Conservation (phyloP, 1,140 invertebrate species). For the Eriosoma lanigerum region DNA sequence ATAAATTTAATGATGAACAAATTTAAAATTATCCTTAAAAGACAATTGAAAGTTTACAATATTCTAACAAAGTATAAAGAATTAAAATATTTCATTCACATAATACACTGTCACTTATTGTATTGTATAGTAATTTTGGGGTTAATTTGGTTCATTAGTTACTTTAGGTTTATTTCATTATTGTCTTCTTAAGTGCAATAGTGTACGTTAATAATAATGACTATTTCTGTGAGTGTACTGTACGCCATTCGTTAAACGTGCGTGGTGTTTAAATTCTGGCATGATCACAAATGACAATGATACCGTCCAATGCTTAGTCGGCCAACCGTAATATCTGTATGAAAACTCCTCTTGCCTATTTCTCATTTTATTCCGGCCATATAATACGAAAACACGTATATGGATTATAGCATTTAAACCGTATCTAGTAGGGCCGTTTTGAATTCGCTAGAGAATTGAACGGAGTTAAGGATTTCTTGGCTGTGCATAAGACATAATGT, state of each 20-base stretch:
- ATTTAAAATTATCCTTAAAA: too few relatives aligned
- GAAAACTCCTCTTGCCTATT: constrained; percentile 20
- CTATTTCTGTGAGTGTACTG: background rate
- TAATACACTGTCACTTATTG: too few relatives aligned
- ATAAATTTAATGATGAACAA: too few relatives aligned
- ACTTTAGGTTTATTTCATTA: too few relatives aligned
- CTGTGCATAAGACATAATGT: too few relatives aligned
- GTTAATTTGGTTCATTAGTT: too few relatives aligned
- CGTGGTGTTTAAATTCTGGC: constrained; percentile 25
- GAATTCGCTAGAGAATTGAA: constrained; percentile 11
- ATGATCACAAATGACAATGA: constrained; percentile 46
- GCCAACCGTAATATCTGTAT: constrained; percentile 48
- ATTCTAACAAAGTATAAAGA: too few relatives aligned
- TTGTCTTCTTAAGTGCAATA: background rate
- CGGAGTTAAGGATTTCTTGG: constrained; percentile 36
- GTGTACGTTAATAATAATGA: background rate
- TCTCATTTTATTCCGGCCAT: background rate
- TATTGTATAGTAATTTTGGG: too few relatives aligned
- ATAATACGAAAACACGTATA: constrained; percentile 15
- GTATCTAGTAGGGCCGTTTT: constrained; percentile 31
- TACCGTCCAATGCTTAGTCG: constrained; percentile 31
- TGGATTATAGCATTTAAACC: constrained; percentile 4
- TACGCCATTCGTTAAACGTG: constrained; percentile 9
- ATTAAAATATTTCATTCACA: too few relatives aligned
- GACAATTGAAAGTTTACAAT: too few relatives aligned